Conservation (phyloP, 2,888 invertebrate genomes). For the Chrysomela aeneicollis region DNA sequence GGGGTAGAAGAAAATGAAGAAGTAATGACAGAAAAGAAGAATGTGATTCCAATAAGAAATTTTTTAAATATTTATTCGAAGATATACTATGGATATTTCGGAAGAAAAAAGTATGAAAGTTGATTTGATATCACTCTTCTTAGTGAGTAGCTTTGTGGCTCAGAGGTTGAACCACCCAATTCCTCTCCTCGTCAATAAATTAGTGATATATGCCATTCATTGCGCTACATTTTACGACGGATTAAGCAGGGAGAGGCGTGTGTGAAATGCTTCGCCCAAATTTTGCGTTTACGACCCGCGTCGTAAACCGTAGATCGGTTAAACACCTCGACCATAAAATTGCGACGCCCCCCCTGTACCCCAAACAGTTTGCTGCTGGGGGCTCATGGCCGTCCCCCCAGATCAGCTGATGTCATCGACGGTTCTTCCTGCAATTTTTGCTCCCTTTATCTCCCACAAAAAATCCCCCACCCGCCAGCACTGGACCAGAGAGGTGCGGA, state of each 20-base stretch:
- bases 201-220: slow-evolving; percentile 16
- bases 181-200: slow-evolving; percentile 6
- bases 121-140: too few relatives aligned
- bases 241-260: slow-evolving; percentile 15
- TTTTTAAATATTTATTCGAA: too few relatives aligned
- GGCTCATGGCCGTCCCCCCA: background rate
- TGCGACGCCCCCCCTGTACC: slow-evolving; percentile 23
- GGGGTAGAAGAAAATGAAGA: too few relatives aligned
- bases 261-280: slow-evolving; percentile 31
- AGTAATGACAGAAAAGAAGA: too few relatives aligned
- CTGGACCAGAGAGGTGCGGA: background rate
- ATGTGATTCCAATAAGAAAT: too few relatives aligned
- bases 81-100: too few relatives aligned
- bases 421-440: too few relatives aligned
- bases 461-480: background rate
- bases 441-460: background rate
- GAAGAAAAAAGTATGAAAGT: too few relatives aligned
- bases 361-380: background rate
- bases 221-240: slow-evolving; percentile 16
- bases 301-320: slow-evolving; percentile 42
- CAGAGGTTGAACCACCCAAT: background rate
- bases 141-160: too few relatives aligned
- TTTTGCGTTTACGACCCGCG: slow-evolving; percentile 40
- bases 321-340: slow-evolving; percentile 43
- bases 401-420: too few relatives aligned